Base-by-base conservation (phyloP, 2,888 invertebrate genomes). In the Epistrophella euchroma region DNA sequence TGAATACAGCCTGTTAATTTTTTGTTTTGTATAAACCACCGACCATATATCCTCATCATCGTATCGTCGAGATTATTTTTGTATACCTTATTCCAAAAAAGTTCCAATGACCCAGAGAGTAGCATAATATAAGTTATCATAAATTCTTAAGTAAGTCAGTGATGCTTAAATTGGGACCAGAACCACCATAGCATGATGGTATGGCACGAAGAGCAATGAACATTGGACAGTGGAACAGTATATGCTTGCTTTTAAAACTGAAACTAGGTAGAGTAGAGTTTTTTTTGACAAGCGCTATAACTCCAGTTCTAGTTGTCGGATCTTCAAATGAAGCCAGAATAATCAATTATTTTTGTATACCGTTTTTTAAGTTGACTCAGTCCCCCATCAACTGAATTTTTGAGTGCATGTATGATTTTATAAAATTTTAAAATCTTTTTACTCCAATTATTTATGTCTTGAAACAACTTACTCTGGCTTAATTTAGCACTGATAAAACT, bases 81-180 rank as follows among this genome's bases (percentile, higher is more conserved):
- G 37, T n/a, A 40, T 25, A 7, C n/a, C 13, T 35, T 60, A 32
- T 35, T 13, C 2, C 35, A 60, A 50, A 19, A 17, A 50, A 62
- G 50, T 32, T 62, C 73, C 60, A 74, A 62, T 74, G 62, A 74
- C 50, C 62, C 73, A 64, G 45, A 64, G 45, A 74, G 28, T 4
- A 28, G 40, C 28, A 40, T 22, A 19, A 56, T 43, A 28, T 28
- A 6, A 0, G 58, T 40, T 60, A 60, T 60, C 40, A 40, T 62
- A 62, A 37, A 37, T 73, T 52, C 40, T 40, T 15, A 40, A 62
- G 62, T 52, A 28, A 74, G 28, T 40, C 62, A 64, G 43, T 25
- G 43, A 64, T 28, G 43, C 11, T 45, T 28, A 32, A 10, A 10
- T 62, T 62, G 62, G 22, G 37, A 40, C 6, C 22, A 62, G 5